These are phyloP conservation scores for Drosophila mettleri DNA, from an alignment of 2,888 invertebrate species.

Conservation along the genomic window DNA sequence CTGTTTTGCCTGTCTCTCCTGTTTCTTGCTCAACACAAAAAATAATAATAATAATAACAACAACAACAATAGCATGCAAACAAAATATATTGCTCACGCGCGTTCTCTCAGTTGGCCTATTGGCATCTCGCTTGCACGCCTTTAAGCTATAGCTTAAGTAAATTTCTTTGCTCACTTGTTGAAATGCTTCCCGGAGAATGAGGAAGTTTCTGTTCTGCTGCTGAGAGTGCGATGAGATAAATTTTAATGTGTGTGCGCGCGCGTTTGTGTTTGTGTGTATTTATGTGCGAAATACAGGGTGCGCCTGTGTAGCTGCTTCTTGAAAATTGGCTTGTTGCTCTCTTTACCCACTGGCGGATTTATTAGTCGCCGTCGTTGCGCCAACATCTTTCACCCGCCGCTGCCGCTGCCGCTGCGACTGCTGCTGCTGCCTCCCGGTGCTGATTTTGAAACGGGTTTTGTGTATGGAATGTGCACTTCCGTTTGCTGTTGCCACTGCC, in stretches of 20 bases:
- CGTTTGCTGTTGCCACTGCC: constrained; percentile 64
- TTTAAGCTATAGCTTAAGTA: constrained; percentile 34
- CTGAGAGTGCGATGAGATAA: constrained; percentile 62
- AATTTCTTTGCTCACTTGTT: constrained; percentile 74
- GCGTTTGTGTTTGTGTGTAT: constrained; percentile 22
- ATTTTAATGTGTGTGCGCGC: constrained; percentile 55
- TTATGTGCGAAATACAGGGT: constrained; percentile 57
- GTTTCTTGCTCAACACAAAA: constrained; percentile 54
- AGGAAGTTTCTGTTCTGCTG: constrained; percentile 70
- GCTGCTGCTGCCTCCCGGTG: constrained; percentile 27
- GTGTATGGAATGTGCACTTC: constrained; percentile 80
- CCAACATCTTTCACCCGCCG: constrained; percentile 57
- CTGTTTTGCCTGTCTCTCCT: constrained; percentile 51
- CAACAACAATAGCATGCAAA: constrained; percentile 31
- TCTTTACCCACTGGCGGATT: constrained; percentile 83
- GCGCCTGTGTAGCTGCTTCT: constrained; percentile 44
- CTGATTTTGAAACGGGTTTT: constrained; percentile 72
- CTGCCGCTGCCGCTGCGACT: constrained; percentile 7
- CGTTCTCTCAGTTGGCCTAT: constrained; percentile 38
- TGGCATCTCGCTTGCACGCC: constrained; percentile 44
- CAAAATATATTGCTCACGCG: constrained; percentile 58
- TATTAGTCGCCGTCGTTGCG: constrained; percentile 69
- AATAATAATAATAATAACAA: constrained; percentile 8
- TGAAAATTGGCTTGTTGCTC: constrained; percentile 72
- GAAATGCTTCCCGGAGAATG: constrained; percentile 78